A percentile compares a stretch with the other conserved stretches of the same genome.
phyloP scores from a whole-genome alignment of 1,140 invertebrate genomes.

The Globodera rostochiensis region DNA sequence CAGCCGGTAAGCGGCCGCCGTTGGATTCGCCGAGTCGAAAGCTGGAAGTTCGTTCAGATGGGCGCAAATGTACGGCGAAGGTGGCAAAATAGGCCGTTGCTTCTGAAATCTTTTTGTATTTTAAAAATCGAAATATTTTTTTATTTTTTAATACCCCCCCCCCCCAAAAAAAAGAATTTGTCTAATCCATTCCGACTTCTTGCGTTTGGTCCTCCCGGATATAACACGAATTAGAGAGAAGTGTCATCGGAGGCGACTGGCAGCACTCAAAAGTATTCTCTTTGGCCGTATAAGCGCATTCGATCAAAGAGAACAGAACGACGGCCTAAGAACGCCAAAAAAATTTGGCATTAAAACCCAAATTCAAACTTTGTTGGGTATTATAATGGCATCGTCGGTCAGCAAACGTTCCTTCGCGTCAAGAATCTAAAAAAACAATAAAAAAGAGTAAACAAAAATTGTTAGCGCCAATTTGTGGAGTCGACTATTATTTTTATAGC shows the following conservation, averaged over 20 bases:
- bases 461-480: too few relatives aligned
- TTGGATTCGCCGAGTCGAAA: background rate
- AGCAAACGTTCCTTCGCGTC: conserved; percentile 29
- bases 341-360: background rate
- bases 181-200: background rate
- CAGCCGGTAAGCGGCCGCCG: conserved; percentile 19
- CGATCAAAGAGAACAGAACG: conserved; percentile 32
- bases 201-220: conserved; percentile 7
- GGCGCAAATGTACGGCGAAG: conserved; percentile 27
- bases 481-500: background rate
- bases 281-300: conserved; percentile 8
- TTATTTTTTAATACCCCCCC: background rate
- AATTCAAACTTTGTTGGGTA: conserved; percentile 21
- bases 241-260: background rate
- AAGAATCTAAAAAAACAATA: conserved; percentile 20
- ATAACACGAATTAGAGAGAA: conserved; percentile 29
- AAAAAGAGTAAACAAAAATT: background rate
- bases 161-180: background rate
- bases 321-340: conserved; percentile 28
- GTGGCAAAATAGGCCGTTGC: conserved; percentile 18
- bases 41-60: conserved; percentile 26
- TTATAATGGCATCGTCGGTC: conserved; percentile 22
- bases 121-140: too few relatives aligned
- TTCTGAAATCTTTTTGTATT: background rate
- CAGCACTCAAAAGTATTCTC: conserved; percentile 27